Base-by-base conservation (phyloP, 2,797 vertebrate species). In the Eutrigla gurnardus region DNA sequence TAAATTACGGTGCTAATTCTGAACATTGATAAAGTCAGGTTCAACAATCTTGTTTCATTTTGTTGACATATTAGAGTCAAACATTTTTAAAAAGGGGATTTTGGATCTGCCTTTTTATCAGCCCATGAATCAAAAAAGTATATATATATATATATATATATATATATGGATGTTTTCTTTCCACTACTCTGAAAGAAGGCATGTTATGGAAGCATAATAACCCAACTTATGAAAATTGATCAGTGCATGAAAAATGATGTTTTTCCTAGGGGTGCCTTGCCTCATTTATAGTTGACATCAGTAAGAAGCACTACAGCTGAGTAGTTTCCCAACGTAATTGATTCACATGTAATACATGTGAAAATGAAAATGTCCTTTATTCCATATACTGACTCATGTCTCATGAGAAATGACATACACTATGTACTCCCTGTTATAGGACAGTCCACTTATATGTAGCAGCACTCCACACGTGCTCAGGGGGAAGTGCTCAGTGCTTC, bases 381-480 rank as follows among this genome's bases (percentile, higher is more conserved):
- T 65, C 9, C 49, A 42, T 25, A 17, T 52, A 52, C 8, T 52
- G n/a, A 18, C 43, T 60, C 14, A n/a, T 13, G 5, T 54, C 7
- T 7, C 36, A 50, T 63, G 67, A 25, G 25, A 25, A 25, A 25
- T 25, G 25, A 25, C 25, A 25, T 25, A 25, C 25, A 25, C 25
- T 25, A 25, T 25, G 25, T 25, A 25, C 25, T 25, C 25, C 25
- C 25, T 25, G 25, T 25, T 25, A 1, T 25, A 25, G 25, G 25
- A 25, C 25, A 25, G 25, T 72, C 73, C 68, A 35, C 17, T 60
- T 70, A 32, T 46, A 75, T 59, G 54, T 63, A 65, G 64, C 18
- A 77, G 46, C 72, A 73, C 78, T 83, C 82, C 77, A 73, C 18
- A 6, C 60, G 80, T 62, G 47, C 70, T 79, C 60, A 15, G 13